phyloP scores from a whole-genome alignment of 2,113 vertebrate genomes.

The Megalops atlanticus region DNA sequence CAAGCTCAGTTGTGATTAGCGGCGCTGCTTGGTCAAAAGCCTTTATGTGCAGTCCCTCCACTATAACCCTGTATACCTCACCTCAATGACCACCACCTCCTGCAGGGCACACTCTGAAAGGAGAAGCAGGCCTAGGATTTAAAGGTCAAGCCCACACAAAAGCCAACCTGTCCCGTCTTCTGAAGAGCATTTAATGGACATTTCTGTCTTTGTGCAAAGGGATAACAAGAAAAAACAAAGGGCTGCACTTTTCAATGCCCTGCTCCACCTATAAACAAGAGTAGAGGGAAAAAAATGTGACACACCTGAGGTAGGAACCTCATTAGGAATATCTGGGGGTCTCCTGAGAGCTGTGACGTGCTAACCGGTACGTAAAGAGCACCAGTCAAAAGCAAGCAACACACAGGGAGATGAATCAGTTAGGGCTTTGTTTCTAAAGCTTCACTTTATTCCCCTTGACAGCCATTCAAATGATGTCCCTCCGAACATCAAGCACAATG shows the following conservation, averaged over 20 bases:
- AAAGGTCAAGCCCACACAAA: conserved; percentile 76
- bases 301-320: conserved; percentile 63
- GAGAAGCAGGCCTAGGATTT: conserved; percentile 71
- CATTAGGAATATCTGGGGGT: conserved; percentile 55
- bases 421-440: conserved; percentile 86
- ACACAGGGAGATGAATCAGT: conserved; percentile 84
- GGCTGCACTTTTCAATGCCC: conserved; percentile 56
- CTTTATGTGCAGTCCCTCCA: too few species aligned
- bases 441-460: conserved; percentile 95
- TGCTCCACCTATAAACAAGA: conserved; percentile 20
- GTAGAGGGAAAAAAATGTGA: conserved; percentile 27
- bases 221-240: conserved; percentile 52
- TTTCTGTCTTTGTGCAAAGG: conserved; percentile 65
- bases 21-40: too few species aligned
- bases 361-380: conserved; percentile 71
- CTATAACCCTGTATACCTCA: too few species aligned
- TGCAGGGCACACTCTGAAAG: conserved; percentile 62
- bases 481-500: conserved; percentile 85
- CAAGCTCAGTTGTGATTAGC: too few species aligned
- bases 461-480: conserved; percentile 97
- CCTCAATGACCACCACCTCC: conserved; percentile 25
- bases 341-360: conserved; percentile 61
- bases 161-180: conserved; percentile 58
- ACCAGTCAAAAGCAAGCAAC: conserved; percentile 77
- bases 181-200: conserved; percentile 75